Evolutionary conservation across 2,113 vertebrate genomes (phyloP).

Genomic region (Phyllostomus hastatus): DNA sequence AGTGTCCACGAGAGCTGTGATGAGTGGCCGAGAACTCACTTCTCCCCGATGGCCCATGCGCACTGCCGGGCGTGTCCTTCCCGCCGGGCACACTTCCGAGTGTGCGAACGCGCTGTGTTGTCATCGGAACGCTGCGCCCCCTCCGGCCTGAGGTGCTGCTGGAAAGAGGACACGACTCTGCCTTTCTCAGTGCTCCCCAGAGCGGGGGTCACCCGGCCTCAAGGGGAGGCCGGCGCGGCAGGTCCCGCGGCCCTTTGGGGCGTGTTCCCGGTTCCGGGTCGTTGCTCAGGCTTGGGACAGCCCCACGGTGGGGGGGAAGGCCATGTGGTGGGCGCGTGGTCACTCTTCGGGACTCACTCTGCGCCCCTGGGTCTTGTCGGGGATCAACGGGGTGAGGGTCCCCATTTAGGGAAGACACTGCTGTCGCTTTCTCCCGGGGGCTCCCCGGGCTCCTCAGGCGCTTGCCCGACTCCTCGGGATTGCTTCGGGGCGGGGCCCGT

Average conservation of each 20-base stretch:
- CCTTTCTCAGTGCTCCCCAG: not conserved
- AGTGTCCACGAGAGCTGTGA: fast-evolving
- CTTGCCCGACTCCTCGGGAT: not conserved
- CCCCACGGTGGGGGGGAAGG: not conserved
- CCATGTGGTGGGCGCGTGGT: fast-evolving
- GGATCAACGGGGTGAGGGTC: not conserved
- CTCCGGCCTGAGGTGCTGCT: not conserved
- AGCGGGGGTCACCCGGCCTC: fast-evolving
- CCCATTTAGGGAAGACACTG: not conserved
- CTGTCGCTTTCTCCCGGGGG: not conserved
- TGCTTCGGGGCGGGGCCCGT: no score
- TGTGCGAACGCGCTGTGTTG: not conserved
- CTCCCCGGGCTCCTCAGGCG: not conserved
- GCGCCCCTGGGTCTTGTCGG: not conserved
- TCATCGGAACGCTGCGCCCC: not conserved
- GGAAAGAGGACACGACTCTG: not conserved
- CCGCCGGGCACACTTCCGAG: no score
- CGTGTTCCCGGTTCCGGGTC: not conserved
- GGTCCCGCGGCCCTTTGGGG: not conserved
- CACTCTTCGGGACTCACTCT: not conserved
- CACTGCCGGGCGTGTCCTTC: not conserved
- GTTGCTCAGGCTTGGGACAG: not conserved
- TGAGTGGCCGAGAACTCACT: not conserved
- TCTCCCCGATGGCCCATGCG: not conserved
- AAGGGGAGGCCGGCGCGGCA: fast-evolving